phyloP scores from a whole-genome alignment of 2,888 invertebrate genomes.

The Entomobrya proxima region DNA sequence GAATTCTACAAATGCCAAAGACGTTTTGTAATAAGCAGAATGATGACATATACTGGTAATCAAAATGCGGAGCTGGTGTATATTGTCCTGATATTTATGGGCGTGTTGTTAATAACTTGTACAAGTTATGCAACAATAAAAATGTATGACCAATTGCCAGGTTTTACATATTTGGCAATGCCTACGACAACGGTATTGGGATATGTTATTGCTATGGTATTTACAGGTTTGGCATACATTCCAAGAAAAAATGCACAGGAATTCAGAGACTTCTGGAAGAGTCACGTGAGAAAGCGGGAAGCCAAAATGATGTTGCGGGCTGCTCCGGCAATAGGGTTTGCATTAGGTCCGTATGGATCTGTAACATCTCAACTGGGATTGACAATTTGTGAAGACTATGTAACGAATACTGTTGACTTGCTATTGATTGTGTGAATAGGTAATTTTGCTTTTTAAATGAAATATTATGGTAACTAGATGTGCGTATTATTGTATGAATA shows the following conservation, averaged over 20 bases:
- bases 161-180: not conserved
- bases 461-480: too few relatives aligned
- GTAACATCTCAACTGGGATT: not conserved
- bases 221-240: not conserved
- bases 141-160: too few relatives aligned
- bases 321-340: not conserved
- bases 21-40: too few relatives aligned
- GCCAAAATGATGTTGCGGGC: not conserved
- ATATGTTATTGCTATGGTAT: not conserved
- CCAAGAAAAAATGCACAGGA: not conserved
- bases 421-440: too few relatives aligned
- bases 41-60: too few relatives aligned
- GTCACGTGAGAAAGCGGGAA: not conserved
- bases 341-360: not conserved
- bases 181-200: not conserved
- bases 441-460: too few relatives aligned
- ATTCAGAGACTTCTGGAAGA: not conserved
- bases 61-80: too few relatives aligned
- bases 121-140: too few relatives aligned
- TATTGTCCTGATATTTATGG: too few relatives aligned
- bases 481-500: too few relatives aligned
- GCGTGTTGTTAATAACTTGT: too few relatives aligned
- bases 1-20: too few relatives aligned
- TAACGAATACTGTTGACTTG: not conserved
- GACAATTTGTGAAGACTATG: not conserved